Evolutionary conservation across 2,797 vertebrate species (phyloP), one percentile per base, ranked within the genome.

Genomic region (Malurus splendens): DNA sequence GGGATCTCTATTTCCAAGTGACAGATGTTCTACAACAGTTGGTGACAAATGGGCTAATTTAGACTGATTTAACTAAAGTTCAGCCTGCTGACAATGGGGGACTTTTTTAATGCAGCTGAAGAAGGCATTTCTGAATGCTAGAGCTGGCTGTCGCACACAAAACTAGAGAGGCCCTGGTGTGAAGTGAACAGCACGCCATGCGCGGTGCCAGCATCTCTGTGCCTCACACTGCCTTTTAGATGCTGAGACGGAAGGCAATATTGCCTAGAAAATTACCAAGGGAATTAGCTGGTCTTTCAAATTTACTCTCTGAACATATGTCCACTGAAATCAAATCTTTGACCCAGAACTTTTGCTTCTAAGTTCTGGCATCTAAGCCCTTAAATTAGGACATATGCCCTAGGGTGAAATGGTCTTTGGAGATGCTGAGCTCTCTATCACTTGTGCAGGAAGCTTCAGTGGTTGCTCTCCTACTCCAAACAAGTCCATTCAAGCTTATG

Each of bases 1-100:
- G 89, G 87, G 67, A 83, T 90, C 67, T 94, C 64, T 54, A 60
- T 89, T 94, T 95, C 80, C 90, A 90, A 93, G 93, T 92, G 94
- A 95, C 95, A 95, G 95, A 95, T 95, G 90, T 93, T 94, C 77
- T 91, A 83, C 85, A 95, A 89, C 90, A 93, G 93, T 93, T 94
- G 92, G 92, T 94, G 89, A 95, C 90, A 91, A 95, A 92, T 33
- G 17, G 85, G 74, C 89, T 95, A 94, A 95, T 92, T 94, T 92
- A 81, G 73, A 82, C 92, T 91, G 90, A 93, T 94, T 95, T 95
- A 95, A 95, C 82, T 95, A 92, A 91, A 87, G 89, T 86, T 94
- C 90, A 93, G 87, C 77, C 82, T 92, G 87, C 87, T 95, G 92
- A 94, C 93, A 94, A 79, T 83, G 71, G 62, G 74, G 42, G 71